Evolutionary conservation across 2,888 invertebrate species (phyloP).

Genomic region (Esperia sulphurella): DNA sequence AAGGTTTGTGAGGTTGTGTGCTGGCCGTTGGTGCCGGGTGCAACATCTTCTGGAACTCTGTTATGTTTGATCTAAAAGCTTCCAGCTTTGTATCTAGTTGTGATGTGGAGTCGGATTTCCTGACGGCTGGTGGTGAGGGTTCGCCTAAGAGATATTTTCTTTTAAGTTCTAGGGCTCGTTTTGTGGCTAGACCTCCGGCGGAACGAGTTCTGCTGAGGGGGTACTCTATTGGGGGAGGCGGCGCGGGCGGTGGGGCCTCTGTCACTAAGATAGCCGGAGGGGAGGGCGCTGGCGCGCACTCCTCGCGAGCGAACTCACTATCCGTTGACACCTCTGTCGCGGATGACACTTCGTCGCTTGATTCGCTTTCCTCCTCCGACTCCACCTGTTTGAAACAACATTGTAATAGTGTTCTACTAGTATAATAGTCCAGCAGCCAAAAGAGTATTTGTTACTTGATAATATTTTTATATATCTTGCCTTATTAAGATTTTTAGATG

Average conservation of each 20-base stretch:
- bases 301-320: slow-evolving; percentile 94
- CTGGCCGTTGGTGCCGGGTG: slow-evolving; percentile 80
- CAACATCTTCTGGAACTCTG: slow-evolving; percentile 91
- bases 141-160: slow-evolving; percentile 90
- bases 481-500: no score
- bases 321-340: slow-evolving; percentile 96
- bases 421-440: not conserved
- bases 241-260: slow-evolving; percentile 89
- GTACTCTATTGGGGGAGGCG: slow-evolving; percentile 82
- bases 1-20: slow-evolving; percentile 29
- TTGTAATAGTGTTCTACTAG: slow-evolving; percentile 14
- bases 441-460: no score
- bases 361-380: slow-evolving; percentile 78
- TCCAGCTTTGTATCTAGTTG: slow-evolving; percentile 91
- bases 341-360: slow-evolving; percentile 88
- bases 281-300: slow-evolving; percentile 83
- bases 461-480: no score
- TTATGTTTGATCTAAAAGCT: slow-evolving; percentile 90
- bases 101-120: slow-evolving; percentile 90
- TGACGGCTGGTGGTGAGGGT: slow-evolving; percentile 83
- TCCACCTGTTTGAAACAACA: slow-evolving; percentile 52
- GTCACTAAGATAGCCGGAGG: slow-evolving; percentile 88
- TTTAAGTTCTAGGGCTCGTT: slow-evolving; percentile 91
- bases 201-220: slow-evolving; percentile 90
- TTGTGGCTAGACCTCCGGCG: slow-evolving; percentile 92